Base-by-base conservation (phyloP, 1,140 invertebrate genomes). In the Meteorus sp. region DNA sequence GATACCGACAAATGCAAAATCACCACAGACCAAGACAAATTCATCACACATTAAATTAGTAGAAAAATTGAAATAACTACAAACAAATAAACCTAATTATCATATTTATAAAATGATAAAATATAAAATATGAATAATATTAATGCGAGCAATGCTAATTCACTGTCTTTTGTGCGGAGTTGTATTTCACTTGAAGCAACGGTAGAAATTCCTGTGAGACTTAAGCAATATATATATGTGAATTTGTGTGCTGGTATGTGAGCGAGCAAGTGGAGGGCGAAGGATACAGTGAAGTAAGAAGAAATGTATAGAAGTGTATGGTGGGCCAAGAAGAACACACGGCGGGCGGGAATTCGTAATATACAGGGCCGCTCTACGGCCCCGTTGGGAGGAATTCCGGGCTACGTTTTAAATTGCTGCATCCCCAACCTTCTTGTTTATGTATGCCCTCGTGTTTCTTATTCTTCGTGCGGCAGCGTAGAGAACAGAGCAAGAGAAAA, bases 331-430 rank as follows among this genome's bases (percentile, higher is more conserved):
- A 19, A 53, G 51, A 53, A 59, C 45, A 58, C 47, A 55, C 22
- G 35, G 35, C 31, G 65, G 68, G 72, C 71, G 73, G 67, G 75
- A 79, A 80, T 80, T 78, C 71, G 76, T 78, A 78, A 80, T 78
- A 75, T 65, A 72, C 76, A 79, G 76, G 75, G 76, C 76, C 70
- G 75, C 69, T 76, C 72, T 79, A 80, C 76, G 75, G 74, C 77
- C 67, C 78, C 76, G 67, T 44, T 78, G 78, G 78, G 78, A 80
- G 76, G 76, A 79, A 80, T 80, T 80, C 78, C 77, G 74, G 78
- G 77, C 72, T 80, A 80, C 77, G 78, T 80, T 80, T 80, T 80
- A 80, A 80, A 80, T 80, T 80, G 78, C 78, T 77, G 76, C 78
- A 80, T 79, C 76, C 78, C 76, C 76, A 74, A 74, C 74, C 77